Evolutionary conservation across 2,113 vertebrate genomes (phyloP).

Genomic region (Synchiropus splendidus): DNA sequence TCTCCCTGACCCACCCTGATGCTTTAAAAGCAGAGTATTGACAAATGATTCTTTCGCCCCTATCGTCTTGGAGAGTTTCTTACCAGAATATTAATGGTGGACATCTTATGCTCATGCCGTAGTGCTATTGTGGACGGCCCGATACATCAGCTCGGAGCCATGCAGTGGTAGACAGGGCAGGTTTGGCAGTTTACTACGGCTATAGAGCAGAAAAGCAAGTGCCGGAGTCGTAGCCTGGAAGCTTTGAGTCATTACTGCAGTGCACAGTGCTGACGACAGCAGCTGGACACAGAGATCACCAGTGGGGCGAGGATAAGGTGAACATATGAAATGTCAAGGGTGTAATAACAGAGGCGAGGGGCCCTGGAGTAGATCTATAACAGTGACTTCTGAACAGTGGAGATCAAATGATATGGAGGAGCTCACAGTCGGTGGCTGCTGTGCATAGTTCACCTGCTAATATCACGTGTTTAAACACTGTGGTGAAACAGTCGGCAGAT

Average conservation of each 20-base stretch:
- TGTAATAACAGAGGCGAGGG: too few species aligned
- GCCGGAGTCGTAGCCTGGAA: not conserved
- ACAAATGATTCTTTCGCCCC: conserved; percentile 14
- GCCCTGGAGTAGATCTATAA: too few species aligned
- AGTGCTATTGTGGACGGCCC: conserved; percentile 3
- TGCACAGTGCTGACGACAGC: not conserved
- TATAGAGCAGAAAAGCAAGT: not conserved
- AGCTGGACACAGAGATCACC: not conserved
- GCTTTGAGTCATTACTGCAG: not conserved
- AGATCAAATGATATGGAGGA: too few species aligned
- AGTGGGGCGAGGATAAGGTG: not conserved
- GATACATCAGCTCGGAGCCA: conserved; percentile 7
- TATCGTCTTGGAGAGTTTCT: conserved; percentile 7
- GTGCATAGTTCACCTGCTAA: too few species aligned
- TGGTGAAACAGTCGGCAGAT: too few species aligned
- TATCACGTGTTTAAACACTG: too few species aligned
- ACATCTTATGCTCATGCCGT: conserved; percentile 4
- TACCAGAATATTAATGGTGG: conserved; percentile 17
- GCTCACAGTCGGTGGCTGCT: too few species aligned
- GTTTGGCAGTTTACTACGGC: not conserved
- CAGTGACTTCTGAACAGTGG: too few species aligned
- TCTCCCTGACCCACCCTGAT: not conserved
- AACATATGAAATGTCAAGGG: too few species aligned
- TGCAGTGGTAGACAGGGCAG: not conserved
- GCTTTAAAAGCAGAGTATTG: conserved; percentile 4